phyloP scores from a whole-genome alignment of 1,140 invertebrate genomes.

The Ips typographus region DNA sequence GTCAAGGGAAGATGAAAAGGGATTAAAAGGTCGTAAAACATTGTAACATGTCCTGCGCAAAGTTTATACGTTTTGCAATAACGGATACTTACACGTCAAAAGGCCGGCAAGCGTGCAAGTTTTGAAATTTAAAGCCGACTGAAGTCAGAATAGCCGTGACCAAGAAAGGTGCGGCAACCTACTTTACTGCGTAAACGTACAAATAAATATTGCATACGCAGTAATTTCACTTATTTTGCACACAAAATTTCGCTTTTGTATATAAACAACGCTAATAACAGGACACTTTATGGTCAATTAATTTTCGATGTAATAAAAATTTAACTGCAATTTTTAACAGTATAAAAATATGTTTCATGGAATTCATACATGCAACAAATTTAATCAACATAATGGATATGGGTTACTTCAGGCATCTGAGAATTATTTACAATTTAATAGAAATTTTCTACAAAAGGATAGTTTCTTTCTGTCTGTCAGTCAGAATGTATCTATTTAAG shows the following conservation, averaged over 20 bases:
- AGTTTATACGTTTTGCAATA: background rate
- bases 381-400: too few species aligned
- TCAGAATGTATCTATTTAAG: too few species aligned
- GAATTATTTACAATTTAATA: too few species aligned
- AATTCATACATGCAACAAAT: too few species aligned
- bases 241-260: constrained; percentile 24
- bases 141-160: constrained; percentile 25
- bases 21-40: too few species aligned
- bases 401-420: too few species aligned
- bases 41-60: too few species aligned
- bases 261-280: constrained; percentile 25
- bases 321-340: too few species aligned
- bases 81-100: background rate
- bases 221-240: constrained; percentile 30
- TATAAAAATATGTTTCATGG: too few species aligned
- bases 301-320: background rate
- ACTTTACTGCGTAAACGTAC: constrained; percentile 19
- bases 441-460: too few species aligned
- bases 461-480: too few species aligned
- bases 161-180: constrained; percentile 28
- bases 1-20: too few species aligned
- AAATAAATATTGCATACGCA: background rate
- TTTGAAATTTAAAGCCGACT: constrained; percentile 17
- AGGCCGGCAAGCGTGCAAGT: background rate
- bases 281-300: constrained; percentile 26